Base-by-base conservation (phyloP, 2,797 vertebrate genomes). In the Eidolon dupreanum region DNA sequence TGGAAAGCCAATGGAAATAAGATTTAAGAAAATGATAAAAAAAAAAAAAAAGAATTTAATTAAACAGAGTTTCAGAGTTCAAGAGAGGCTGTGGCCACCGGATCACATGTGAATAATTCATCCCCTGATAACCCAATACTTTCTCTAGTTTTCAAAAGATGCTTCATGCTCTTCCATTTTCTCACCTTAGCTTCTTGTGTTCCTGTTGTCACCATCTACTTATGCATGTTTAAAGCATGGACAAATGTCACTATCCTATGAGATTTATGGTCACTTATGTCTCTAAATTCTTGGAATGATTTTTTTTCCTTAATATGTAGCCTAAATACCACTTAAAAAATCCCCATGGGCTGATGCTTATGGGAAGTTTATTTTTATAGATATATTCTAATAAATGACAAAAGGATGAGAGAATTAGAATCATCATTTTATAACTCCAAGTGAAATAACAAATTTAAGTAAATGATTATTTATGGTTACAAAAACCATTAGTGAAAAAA, bases 251-350 rank as follows among this genome's bases (percentile, higher is more conserved):
- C 13, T 53, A 19, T 78, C 38, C n/a, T 17, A 65, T 41, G 17
- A 89, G 17, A 33, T 1, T 1, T 8, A 13, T 4, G 26, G 17
- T 84, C 5, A 70, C 33, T 43, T 88, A n/a, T 41, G 84, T 95
- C 17, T 33, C 11, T n/a, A 1, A 71, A 81, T 51, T 22, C 8
- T 1, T 1, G 31, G 13, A 41, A 0, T 84, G 63, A 49, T 12
- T 36, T 53, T 53, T 70, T 81, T 63, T 5, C 57, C 57, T 68
- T 66, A 83, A 24, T 68, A 49, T 43, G 1, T 19, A 82, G 6
- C 36, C 73, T 73, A 13, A 92, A 91, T 55, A 66, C 31, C 36
- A 53, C 28, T 10, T 86, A 38, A 2, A 91, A 89, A 88, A 82
- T 68, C 31, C 2, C 6, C 26, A 4, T 19, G 3, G 26, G 24